Evolutionary conservation across 2,113 vertebrate species (phyloP).

Genomic region (Ornithorhynchus anatinus): DNA sequence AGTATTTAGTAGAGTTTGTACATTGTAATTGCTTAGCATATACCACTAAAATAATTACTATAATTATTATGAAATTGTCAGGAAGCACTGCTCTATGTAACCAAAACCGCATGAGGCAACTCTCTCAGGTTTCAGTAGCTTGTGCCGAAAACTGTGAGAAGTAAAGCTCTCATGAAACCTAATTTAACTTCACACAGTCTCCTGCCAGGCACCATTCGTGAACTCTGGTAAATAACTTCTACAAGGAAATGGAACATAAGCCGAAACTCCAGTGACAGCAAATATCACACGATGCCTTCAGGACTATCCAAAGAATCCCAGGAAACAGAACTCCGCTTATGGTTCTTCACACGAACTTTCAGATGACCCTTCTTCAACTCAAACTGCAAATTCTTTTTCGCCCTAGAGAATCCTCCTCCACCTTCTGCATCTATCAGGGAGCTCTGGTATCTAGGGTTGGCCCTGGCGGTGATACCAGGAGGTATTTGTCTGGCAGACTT

Average conservation of each 20-base stretch:
- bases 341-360: slow-evolving; percentile 14
- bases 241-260: slow-evolving; percentile 36
- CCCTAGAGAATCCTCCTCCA: slow-evolving; percentile 8
- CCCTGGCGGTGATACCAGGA: background rate
- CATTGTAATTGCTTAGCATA: no score
- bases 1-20: no score
- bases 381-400: slow-evolving; percentile 27
- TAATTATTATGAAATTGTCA: no score
- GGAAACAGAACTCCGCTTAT: slow-evolving; percentile 45
- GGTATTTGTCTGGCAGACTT: background rate
- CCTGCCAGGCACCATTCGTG: slow-evolving; percentile 10
- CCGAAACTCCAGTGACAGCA: background rate
- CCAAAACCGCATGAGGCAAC: no score
- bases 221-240: background rate
- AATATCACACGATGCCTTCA: slow-evolving; percentile 10
- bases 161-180: background rate
- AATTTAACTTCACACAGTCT: background rate
- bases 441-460: background rate
- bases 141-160: no score
- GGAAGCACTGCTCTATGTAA: no score
- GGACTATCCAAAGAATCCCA: slow-evolving; percentile 29
- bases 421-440: background rate
- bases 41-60: no score
- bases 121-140: no score
- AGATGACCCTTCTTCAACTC: slow-evolving; percentile 39